Base-by-base conservation (phyloP, 2,797 vertebrate species). In the Mycteria americana region DNA sequence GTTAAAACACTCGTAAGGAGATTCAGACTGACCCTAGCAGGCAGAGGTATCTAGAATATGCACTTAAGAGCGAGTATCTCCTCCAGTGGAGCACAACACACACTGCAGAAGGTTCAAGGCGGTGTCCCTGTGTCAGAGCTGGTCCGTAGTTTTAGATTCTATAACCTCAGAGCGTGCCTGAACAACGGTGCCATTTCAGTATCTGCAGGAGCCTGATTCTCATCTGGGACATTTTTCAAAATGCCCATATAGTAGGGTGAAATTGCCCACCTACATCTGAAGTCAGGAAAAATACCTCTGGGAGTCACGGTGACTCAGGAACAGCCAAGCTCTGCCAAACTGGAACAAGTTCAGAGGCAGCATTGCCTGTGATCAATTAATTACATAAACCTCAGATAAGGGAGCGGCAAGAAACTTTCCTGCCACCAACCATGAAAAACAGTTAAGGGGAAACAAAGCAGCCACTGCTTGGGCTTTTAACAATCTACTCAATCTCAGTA, bases 381-480 rank as follows among this genome's bases (percentile, higher is more conserved):
- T 93, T 92, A 94, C 59, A 70, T 64, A 93, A 94, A 89, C 68
- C 64, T 96, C 91, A 96, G 68, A 87, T 93, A 94, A 93, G 84
- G 91, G 96, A 94, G 89, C 53, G 87, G 91, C 78, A 89, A 93
- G 75, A 92, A 97, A 92, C 60, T 80, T 94, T 91, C 89, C 68
- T 89, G 95, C 91, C 89, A 95, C 95, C 89, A 96, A 83, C 60
- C 48, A 83, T 16, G 91, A 93, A 95, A 83, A 94, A 64, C 37
- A 91, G 45, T 94, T 82, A 45, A 82, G 45, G 39, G 68, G n/a
- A 94, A 93, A 83, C 72, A 91, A 84, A 72, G 14, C 60, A 92
- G 72, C 43, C 48, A 50, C 81, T 37, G 14, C 64, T 50, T 7
- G 21, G n/a, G 17, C 45, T 89, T 90, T 93, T 67, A 77, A 92